Evolutionary conservation across 1,140 invertebrate genomes (phyloP).

Genomic region (Drosophila eugracilis): DNA sequence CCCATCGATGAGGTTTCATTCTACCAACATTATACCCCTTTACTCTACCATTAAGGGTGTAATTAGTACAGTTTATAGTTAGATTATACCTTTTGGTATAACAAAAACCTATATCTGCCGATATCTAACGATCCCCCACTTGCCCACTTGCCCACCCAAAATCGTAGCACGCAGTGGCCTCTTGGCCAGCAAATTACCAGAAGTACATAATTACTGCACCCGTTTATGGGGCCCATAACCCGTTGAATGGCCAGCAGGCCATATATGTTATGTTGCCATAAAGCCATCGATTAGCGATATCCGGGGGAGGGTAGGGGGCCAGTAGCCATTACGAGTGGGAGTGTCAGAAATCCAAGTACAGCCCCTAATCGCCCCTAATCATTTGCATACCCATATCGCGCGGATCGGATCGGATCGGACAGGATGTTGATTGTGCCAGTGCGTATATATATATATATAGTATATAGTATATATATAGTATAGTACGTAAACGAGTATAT

Average conservation of each 20-base stretch:
- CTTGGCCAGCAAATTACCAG: slow-evolving; percentile 40
- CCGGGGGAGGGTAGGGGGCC: background rate
- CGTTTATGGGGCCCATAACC: slow-evolving; percentile 25
- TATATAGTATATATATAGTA: slow-evolving; percentile 12
- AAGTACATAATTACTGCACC: slow-evolving; percentile 48
- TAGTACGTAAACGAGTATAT: slow-evolving; percentile 32
- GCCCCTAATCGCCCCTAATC: slow-evolving; percentile 47
- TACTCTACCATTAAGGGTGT: too few species aligned
- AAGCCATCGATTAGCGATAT: slow-evolving; percentile 24
- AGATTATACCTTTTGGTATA: too few species aligned
- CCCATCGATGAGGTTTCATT: too few species aligned
- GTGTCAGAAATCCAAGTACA: slow-evolving; percentile 26
- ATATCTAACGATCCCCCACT: background rate
- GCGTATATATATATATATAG: slow-evolving; percentile 29
- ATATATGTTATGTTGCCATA: slow-evolving; percentile 29
- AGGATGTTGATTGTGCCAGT: slow-evolving; percentile 69
- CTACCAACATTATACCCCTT: too few species aligned
- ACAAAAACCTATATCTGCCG: too few species aligned
- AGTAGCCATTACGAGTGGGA: background rate
- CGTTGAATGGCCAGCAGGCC: slow-evolving; percentile 8
- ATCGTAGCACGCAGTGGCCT: slow-evolving; percentile 22
- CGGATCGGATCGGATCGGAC: slow-evolving; percentile 52
- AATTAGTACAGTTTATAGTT: too few species aligned
- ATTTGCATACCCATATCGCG: slow-evolving; percentile 65
- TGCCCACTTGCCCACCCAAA: background rate